phyloP scores from a whole-genome alignment of 2,113 vertebrate species.

The Gymnorhina tibicen region DNA sequence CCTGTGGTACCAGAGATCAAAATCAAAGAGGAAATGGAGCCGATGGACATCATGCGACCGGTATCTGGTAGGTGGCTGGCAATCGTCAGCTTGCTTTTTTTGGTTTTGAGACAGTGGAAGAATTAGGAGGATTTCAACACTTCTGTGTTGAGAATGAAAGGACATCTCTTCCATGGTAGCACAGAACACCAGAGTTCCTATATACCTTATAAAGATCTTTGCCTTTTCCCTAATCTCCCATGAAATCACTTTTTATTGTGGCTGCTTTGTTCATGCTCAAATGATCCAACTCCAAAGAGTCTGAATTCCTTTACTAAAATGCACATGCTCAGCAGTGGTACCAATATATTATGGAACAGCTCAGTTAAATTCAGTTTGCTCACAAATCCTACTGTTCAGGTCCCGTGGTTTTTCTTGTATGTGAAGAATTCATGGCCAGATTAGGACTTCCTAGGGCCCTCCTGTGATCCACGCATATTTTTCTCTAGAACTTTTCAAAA shows the following conservation, averaged over 20 bases:
- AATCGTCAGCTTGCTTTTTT: background rate
- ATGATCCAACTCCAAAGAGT: background rate
- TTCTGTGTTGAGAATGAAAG: background rate
- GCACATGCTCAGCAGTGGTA: fast-evolving
- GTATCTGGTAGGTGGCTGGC: conserved; percentile 71
- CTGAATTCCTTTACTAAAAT: background rate
- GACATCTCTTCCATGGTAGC: background rate
- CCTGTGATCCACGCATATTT: background rate
- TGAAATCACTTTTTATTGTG: background rate
- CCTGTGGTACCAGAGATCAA: conserved; percentile 85
- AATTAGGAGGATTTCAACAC: background rate
- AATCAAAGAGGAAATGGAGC: conserved; percentile 90
- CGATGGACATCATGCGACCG: conserved; percentile 82
- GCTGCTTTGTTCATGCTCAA: background rate
- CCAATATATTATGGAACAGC: background rate
- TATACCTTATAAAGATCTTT: background rate
- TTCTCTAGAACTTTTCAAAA: background rate
- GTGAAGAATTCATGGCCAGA: background rate
- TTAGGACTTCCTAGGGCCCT: background rate
- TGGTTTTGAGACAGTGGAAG: background rate
- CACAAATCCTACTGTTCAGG: background rate
- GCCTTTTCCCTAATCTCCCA: background rate
- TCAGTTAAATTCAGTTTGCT: background rate
- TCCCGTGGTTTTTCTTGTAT: background rate
- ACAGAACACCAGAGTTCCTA: background rate